These are phyloP conservation scores for Pterocles orientalis DNA, from an alignment of 2,113 vertebrate species.

Conservation along the genomic window DNA sequence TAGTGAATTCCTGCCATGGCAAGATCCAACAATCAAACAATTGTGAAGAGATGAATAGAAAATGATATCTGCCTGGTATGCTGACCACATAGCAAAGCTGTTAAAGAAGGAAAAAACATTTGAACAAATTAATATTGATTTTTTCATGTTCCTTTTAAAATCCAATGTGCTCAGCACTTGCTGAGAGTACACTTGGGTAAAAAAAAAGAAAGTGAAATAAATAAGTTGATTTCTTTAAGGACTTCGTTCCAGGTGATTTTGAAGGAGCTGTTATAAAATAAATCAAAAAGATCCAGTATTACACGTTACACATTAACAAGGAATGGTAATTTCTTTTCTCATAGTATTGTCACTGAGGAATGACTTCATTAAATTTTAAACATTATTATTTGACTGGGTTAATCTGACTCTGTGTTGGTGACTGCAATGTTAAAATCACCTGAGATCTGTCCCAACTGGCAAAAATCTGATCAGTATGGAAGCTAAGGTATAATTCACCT, in stretches of 20 bases:
- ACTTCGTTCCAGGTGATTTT: not conserved
- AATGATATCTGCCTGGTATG: not conserved
- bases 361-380: conserved; percentile 1
- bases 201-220: not conserved
- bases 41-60: not conserved
- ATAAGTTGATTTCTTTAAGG: not conserved
- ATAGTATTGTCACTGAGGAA: not conserved
- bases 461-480: not conserved
- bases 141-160: not conserved
- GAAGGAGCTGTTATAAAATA: not conserved
- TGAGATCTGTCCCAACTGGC: not conserved
- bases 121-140: conserved; percentile 31
- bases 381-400: not conserved
- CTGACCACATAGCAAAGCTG: not conserved
- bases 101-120: not conserved
- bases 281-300: not conserved
- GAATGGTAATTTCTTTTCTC: not conserved
- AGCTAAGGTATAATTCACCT: not conserved
- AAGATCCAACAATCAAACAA: not conserved
- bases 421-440: not conserved
- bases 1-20: not conserved
- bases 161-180: not conserved
- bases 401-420: not conserved
- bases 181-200: not conserved
- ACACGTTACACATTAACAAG: not conserved